Evolutionary conservation across 2,888 invertebrate species (phyloP), one percentile per base, ranked within the genome.

Genomic region (Dysmachus trigonus): DNA sequence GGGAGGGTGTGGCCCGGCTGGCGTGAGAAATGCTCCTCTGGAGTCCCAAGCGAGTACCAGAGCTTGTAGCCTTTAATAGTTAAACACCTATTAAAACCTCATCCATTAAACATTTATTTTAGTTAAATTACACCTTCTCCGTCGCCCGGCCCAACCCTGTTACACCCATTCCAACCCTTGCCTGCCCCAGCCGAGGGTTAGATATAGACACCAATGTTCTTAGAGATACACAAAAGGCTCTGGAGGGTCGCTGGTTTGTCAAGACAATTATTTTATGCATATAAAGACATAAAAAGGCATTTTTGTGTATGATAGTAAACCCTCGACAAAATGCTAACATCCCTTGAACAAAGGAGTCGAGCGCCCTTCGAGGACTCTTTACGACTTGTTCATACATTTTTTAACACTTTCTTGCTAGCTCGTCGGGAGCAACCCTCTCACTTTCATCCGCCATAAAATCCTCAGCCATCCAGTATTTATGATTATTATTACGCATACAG

Each of bases 401-500:
- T 86, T 22, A 86, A 51, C 79, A 81, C 41, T 79, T 79, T 86
- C 79, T 71, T 83, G 27, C 72, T 13, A 72, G 83, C 71, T 71
- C 22, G 27, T 41, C 72, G 53, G 27, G 41, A 72, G 72, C 35
- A 31, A 83, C 83, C 83, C 83, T 72, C 83, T 71, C 53, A 27
- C 41, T 83, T 83, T 71, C 83, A 72, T 38, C 83, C 71, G 47
- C 72, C 15, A 41, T 72, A 83, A 74, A 74, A 73, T 74, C 85
- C 74, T 86, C 72, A 81, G 72, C 72, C 72, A 86, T 86, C 33
- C 86, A 86, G 81, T 86, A 86, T 86, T 86, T 86, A 81, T 81
- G 79, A 81, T 86, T 86, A 86, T 86, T 79, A 86, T 86, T 86
- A 86, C 86, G 77, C 81, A 86, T 33, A 73, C 62, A 79, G 73